Conservation (phyloP, 1,140 invertebrate species). For the Zophobas atratus region DNA sequence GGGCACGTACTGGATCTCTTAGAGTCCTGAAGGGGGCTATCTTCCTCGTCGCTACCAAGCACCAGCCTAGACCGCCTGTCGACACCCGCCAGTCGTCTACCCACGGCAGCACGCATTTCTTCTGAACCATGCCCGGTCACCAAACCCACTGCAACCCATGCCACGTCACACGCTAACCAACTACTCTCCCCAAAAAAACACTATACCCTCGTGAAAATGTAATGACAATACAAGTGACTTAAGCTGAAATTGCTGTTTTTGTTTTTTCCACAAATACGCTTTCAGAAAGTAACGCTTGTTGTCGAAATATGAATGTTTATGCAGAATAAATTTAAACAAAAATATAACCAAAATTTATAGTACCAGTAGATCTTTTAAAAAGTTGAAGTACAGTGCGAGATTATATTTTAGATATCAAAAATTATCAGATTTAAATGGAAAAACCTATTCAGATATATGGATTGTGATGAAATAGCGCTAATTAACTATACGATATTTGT, state of each 20-base stretch:
- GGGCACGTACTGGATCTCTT: conserved; percentile 83
- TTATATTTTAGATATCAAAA: too few species aligned
- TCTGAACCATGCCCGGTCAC: conserved; percentile 73
- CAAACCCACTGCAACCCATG: conserved; percentile 69
- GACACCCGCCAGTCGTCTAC: conserved; percentile 75
- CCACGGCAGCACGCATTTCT: conserved; percentile 73
- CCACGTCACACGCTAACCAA: conserved; percentile 54
- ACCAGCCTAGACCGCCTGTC: conserved; percentile 72
- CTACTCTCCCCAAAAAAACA: conserved; percentile 9
- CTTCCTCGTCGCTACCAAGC: conserved; percentile 78
- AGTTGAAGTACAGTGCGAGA: too few species aligned
- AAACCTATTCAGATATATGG: too few species aligned
- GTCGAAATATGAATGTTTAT: too few species aligned
- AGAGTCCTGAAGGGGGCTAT: conserved; percentile 80
- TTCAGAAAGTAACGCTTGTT: too few species aligned
- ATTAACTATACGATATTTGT: too few species aligned
- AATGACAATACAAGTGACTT: background rate
- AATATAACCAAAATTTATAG: too few species aligned
- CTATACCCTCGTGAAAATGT: conserved; percentile 7
- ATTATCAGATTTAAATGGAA: too few species aligned
- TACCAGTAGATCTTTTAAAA: too few species aligned
- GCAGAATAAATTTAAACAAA: too few species aligned
- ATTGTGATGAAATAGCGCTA: too few species aligned
- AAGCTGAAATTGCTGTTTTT: background rate
- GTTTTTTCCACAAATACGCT: too few species aligned